Evolutionary conservation across 2,888 invertebrate species (phyloP), one percentile per base, ranked within the genome.

Genomic region (Cantharis rustica): DNA sequence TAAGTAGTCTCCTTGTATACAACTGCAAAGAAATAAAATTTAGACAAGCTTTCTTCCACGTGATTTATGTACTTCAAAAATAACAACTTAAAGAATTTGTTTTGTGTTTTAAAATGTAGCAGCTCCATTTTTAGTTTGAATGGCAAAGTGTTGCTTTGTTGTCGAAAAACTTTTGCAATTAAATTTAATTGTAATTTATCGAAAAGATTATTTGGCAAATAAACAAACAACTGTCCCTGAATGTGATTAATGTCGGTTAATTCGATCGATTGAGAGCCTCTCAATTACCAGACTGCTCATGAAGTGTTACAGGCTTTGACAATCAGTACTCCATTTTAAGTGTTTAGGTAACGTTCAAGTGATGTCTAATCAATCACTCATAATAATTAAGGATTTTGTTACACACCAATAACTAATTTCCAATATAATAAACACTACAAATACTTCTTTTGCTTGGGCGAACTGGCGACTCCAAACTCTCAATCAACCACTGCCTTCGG

Each of bases 1-100:
- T 81, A 95, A 88, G 88, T 93, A 95, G 88, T 95, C 95, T 0
- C 93, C 93, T 69, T 91, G 90, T 76, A 91, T 89, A 86, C 95
- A 95, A 82, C 95, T 95, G 92, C 10, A 92, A 93, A 86, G 89
- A 88, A 81, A 83, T 47, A 63, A 16, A 68, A 68, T 26, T 26
- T 15, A 61, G 26, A 61, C 61, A 73, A 62, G 23, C 69, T 69
- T 73, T 69, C 68, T 69, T 73, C 68, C 23, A 69, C 23, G 62
- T 73, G 73, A 73, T 73, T 73, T 73, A 73, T 73, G 27, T 62
- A 61, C 73, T 72, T 68, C 27, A 66, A 66, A 66, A 66, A 66
- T 66, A 66, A n/a, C 20, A 66, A 17, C 64, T 66, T 66, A 66
- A 66, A 66, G n/a, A 20, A 66, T 66, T 66, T 66, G 64, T 66